Conservation (phyloP, 92 coral and sea anemone genomes). For the Paragorgia papillata region DNA sequence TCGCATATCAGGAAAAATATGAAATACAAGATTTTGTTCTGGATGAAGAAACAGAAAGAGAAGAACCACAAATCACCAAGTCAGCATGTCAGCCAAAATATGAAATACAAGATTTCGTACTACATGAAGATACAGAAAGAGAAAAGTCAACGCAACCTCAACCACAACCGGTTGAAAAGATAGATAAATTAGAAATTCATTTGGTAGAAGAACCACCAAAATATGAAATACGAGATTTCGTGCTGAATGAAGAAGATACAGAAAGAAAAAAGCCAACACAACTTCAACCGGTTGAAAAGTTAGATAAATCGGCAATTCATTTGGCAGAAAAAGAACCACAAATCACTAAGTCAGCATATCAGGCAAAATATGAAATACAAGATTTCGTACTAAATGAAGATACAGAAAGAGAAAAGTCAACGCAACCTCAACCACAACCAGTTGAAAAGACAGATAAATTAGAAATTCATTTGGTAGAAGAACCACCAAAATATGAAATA, state of each 20-base stretch:
- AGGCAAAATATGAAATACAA: no score
- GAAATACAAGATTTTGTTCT: constrained; percentile 3
- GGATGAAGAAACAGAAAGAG: background rate
- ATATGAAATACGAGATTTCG: constrained; percentile 14
- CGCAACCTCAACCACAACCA: background rate
- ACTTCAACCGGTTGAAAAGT: background rate
- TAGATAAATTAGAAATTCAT: no score
- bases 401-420: background rate
- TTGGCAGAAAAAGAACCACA: no score
- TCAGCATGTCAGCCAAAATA: background rate
- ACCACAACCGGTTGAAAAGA: no score
- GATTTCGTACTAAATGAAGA: no score
- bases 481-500: background rate
- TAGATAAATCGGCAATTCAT: background rate
- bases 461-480: background rate
- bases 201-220: background rate
- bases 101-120: no score
- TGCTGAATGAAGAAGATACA: background rate
- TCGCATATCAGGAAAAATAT: background rate
- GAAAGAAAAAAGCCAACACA: background rate
- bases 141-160: no score
- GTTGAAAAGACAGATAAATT: background rate
- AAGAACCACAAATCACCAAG: background rate
- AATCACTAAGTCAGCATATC: background rate
- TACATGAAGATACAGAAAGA: no score